phyloP scores from a whole-genome alignment of 2,797 vertebrate genomes.

The Oceanodroma leucorhoa region DNA sequence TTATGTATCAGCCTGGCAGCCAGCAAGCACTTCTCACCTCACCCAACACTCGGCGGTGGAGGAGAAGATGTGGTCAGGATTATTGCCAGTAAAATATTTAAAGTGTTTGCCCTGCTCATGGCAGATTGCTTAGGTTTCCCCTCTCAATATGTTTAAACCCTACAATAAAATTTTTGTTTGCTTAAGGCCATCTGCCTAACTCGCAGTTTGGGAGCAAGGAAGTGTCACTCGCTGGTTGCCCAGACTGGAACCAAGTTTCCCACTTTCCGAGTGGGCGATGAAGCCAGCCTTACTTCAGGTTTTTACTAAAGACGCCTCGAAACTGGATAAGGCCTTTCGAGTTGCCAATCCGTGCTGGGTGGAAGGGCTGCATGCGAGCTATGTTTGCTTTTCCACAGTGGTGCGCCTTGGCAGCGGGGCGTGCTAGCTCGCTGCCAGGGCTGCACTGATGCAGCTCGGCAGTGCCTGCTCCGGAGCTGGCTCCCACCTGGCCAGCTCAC shows the following conservation, averaged over 20 bases:
- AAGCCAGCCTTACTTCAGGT: not conserved
- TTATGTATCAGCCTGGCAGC: not conserved
- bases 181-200: constrained; percentile 16
- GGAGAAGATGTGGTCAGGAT: not conserved
- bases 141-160: constrained; percentile 8
- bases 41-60: not conserved
- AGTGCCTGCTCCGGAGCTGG: not conserved
- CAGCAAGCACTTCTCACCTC: not conserved
- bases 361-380: not conserved
- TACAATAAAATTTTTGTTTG: not conserved
- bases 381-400: not conserved
- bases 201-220: not conserved
- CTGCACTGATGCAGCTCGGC: accelerated
- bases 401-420: accelerated
- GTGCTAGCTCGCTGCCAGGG: not conserved
- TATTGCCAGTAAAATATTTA: not conserved
- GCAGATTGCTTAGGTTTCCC: constrained; percentile 28
- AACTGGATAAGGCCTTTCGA: not conserved
- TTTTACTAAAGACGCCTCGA: not conserved
- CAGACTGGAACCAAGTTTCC: not conserved
- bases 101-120: not conserved
- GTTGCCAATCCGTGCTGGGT: not conserved
- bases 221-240: not conserved
- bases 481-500: not conserved
- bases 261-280: not conserved